These are phyloP conservation scores for Orchesella flavescens DNA, from an alignment of 2,888 invertebrate genomes.

Conservation along the genomic window DNA sequence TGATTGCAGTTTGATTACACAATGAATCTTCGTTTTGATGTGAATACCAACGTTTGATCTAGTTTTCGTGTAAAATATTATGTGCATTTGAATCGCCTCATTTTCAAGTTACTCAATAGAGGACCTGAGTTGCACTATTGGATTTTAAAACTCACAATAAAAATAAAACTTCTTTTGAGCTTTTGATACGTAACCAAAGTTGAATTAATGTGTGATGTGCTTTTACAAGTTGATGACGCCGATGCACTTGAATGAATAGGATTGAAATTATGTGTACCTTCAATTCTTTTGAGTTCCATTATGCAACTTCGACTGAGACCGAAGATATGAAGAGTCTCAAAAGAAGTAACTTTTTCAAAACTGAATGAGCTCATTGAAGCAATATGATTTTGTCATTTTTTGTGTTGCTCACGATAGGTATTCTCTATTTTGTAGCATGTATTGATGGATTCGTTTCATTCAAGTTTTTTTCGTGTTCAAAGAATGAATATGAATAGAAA, in stretches of 20 bases:
- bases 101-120: conserved; percentile 31
- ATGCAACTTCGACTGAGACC: background rate
- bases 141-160: too few relatives aligned
- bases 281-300: background rate
- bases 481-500: too few relatives aligned
- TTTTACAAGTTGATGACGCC: too few relatives aligned
- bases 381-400: conserved; percentile 20
- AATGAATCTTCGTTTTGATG: too few relatives aligned
- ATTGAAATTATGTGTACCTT: background rate
- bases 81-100: background rate
- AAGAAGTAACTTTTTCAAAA: conserved; percentile 2
- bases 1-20: too few relatives aligned
- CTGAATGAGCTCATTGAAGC: conserved; percentile 18
- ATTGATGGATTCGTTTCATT: background rate
- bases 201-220: too few relatives aligned
- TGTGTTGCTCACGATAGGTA: background rate
- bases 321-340: conserved; percentile 1
- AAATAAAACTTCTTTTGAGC: too few relatives aligned
- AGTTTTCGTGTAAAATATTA: too few relatives aligned
- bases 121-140: conserved; percentile 8
- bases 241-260: conserved; percentile 14
- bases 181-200: background rate
- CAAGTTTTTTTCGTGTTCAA: background rate
- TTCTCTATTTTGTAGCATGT: too few relatives aligned
- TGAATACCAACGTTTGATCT: too few relatives aligned